A percentile compares a stretch with the other conserved stretches of the same genome.
These are phyloP conservation scores for Latrodectus elegans DNA, from an alignment of 2,888 invertebrate species.

Conservation along the genomic window DNA sequence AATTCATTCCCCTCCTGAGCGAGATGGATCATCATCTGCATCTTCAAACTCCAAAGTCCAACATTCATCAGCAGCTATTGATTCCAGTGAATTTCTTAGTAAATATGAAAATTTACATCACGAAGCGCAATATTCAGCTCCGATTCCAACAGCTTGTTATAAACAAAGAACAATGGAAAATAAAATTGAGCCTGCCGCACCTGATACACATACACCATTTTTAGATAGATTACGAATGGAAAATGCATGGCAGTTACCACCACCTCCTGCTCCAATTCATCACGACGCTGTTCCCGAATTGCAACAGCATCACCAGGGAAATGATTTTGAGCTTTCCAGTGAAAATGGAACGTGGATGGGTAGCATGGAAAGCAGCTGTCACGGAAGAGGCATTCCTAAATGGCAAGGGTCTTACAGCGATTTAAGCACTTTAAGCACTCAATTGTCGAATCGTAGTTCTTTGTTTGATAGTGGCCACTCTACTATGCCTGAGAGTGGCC, in stretches of 20 bases:
- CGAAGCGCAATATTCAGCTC: constrained; percentile 58
- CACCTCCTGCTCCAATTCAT: constrained; percentile 44
- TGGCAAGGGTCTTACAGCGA: constrained; percentile 87
- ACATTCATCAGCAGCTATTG: background rate
- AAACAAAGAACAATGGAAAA: constrained; percentile 31
- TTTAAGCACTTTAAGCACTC: constrained; percentile 77
- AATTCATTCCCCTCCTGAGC: constrained; percentile 83
- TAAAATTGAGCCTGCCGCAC: background rate
- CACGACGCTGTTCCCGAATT: constrained; percentile 25
- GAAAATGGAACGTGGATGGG: constrained; percentile 69
- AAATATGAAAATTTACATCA: constrained; percentile 50
- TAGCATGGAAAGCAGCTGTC: constrained; percentile 65
- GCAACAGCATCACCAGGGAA: constrained; percentile 29
- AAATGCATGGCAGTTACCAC: constrained; percentile 57
- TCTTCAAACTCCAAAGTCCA: constrained; percentile 70
- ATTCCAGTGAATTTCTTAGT: constrained; percentile 43
- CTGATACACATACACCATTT: constrained; percentile 56
- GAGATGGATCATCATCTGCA: constrained; percentile 76
- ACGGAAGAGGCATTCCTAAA: constrained; percentile 75
- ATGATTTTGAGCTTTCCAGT: constrained; percentile 63
- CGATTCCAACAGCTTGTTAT: constrained; percentile 24
- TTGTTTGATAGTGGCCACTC: constrained; percentile 70
- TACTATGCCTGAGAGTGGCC: constrained; percentile 69
- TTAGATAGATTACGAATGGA: constrained; percentile 62
- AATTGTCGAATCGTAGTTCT: constrained; percentile 69